Evolutionary conservation across 2,113 vertebrate genomes (phyloP), one percentile per base, ranked within the genome.

Genomic region (Eptatretus burgeri): DNA sequence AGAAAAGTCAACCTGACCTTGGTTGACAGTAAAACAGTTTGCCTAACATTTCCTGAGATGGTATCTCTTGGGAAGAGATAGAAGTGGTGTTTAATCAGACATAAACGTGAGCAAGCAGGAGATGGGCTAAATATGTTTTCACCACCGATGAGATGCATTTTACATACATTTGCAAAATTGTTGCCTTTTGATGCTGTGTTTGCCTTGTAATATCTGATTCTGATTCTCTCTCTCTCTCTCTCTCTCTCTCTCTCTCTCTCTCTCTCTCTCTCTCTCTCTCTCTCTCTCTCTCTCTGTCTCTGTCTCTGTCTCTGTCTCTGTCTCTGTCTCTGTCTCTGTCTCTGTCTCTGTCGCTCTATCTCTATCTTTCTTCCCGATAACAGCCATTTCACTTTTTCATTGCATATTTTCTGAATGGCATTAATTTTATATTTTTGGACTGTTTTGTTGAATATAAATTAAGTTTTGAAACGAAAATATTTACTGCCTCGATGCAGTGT

Each of bases 251-350:
- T 51, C 64, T 65, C 18, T 65, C 64, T 65, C 11, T 64, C 64
- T 71, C 65, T 70, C 65, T 68, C 9, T 65, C 62, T 64, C 62
- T 51, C 19, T 74, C 64, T 71, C 68, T 75, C 51, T 71, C 64
- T 74, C 69, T 72, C 63, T 71, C 69, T 70, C 16, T 16, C 16
- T 18, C 16, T 60, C 53, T 60, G 5, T n/a, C 16, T 60, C 49
- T 62, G n/a, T 27, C 64, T 65, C 51, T 51, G 10, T 18, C 16
- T 18, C 16, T 16, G 5, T 18, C 16, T 60, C 53, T 60, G 5
- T n/a, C 16, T 60, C 49, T 62, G n/a, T 27, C 64, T 65, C 51
- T 51, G 10, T 65, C 51, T 51, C 64, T 65, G 9, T 65, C 64
- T 65, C 11, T 64, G 63, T 71, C 65, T 70, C 65, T 68, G 7